phyloP scores from a whole-genome alignment of 2,888 invertebrate species.

The Drosophila cyrtoloma region DNA sequence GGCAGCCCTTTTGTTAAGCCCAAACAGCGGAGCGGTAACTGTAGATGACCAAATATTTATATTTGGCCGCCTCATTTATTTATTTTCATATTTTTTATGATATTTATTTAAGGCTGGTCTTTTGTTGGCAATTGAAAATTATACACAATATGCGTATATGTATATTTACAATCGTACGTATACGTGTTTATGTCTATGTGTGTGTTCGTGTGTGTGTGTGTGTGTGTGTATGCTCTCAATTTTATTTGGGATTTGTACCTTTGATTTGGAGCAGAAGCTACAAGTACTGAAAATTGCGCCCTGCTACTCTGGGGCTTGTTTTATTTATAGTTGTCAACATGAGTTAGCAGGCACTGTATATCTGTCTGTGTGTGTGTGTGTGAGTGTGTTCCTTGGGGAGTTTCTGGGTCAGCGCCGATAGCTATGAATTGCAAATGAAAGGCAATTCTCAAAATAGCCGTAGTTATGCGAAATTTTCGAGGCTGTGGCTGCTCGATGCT shows the following conservation, averaged over 20 bases:
- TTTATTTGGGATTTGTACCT: conserved; percentile 30
- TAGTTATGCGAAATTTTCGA: conserved; percentile 61
- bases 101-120: conserved; percentile 64
- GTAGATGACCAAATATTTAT: conserved; percentile 77
- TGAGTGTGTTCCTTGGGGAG: conserved; percentile 57
- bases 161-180: background rate
- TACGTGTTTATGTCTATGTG: background rate
- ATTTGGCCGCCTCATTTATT: conserved; percentile 65
- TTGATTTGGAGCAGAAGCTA: conserved; percentile 35
- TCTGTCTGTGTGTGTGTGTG: background rate
- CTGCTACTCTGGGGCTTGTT: conserved; percentile 19
- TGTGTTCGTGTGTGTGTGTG: background rate
- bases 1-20: conserved; percentile 66
- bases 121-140: conserved; percentile 42
- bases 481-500: conserved; percentile 46
- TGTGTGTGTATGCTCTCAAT: conserved; percentile 19
- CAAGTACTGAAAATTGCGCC: conserved; percentile 38
- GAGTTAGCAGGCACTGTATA: conserved; percentile 47
- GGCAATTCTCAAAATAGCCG: conserved; percentile 64
- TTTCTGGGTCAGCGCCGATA: conserved; percentile 66
- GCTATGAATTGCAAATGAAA: conserved; percentile 66
- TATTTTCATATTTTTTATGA: conserved; percentile 75
- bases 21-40: conserved; percentile 49
- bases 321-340: conserved; percentile 68
- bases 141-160: conserved; percentile 17